phyloP scores from a whole-genome alignment of 2,797 vertebrate genomes.

The Cyclura pinguis region DNA sequence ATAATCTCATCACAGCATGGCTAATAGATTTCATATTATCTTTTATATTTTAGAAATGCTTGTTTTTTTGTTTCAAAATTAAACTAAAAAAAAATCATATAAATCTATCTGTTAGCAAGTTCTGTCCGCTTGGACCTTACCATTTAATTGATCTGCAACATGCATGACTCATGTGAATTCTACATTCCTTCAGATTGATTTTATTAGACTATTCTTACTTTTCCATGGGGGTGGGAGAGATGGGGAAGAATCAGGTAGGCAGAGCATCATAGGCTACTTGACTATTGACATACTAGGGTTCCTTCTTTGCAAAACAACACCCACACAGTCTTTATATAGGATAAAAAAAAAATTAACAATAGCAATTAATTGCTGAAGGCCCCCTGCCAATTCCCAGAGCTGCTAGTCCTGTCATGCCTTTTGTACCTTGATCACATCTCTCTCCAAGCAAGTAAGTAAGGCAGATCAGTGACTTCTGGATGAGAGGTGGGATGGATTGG shows the following conservation, averaged over 20 bases:
- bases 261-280: background rate
- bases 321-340: background rate
- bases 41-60: slow-evolving; percentile 32
- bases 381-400: background rate
- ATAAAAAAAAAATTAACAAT: background rate
- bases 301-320: background rate
- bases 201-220: slow-evolving; percentile 10
- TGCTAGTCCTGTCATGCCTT: too few relatives aligned
- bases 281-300: background rate
- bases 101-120: background rate
- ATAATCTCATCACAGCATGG: background rate
- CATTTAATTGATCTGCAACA: slow-evolving; percentile 15
- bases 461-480: background rate
- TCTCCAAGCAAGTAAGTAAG: background rate
- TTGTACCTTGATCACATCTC: background rate
- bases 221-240: background rate
- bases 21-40: background rate
- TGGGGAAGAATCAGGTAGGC: background rate
- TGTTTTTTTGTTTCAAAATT: slow-evolving; percentile 16
- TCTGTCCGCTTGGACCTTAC: background rate
- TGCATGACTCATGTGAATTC: background rate
- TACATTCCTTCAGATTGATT: background rate
- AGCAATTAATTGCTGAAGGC: background rate
- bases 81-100: slow-evolving; percentile 20
- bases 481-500: too few relatives aligned